Evolutionary conservation across 2,797 vertebrate species (phyloP), one percentile per base, ranked within the genome.

Genomic region (Serranus cabrilla): DNA sequence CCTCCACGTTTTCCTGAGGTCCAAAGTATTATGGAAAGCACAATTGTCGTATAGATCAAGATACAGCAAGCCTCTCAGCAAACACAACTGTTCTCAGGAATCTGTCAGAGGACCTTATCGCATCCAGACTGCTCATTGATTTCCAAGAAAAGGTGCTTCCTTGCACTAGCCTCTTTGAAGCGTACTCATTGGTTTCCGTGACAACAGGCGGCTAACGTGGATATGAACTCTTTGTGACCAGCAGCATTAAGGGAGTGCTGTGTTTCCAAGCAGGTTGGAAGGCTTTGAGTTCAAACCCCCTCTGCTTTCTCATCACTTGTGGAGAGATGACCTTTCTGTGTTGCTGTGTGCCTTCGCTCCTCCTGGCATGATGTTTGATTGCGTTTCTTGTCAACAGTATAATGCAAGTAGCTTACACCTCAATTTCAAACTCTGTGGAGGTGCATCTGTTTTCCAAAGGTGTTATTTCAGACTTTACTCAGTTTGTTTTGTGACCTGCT

Each of bases 131-230:
- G 13, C 40, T 65, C 43, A 71, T 50, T 80, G 81, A 79, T 83
- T 82, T 84, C 57, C 37, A 71, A 77, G 68, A 78, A 85, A 83
- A 77, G 16, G 52, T 31, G 57, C 50, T 61, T 82, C 46, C 18
- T 51, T 65, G 13, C 34, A 23, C 47, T 39, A 12, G 42, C 67
- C 49, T 61, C 51, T 57, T 65, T 20, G 71, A 74, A 70, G 71
- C 27, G 58, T 47, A 42, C 57, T 66, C 58, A 45, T 42, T 71
- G 68, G 87, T 92, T 86, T 85, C 77, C 55, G 25, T 90, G 86
- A 84, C 87, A 87, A 87, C 84, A 56, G 45, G 67, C 63, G 61
- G 23, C 62, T 78, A 74, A 84, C 78, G 81, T 89, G 76, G 56
- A 81, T 62, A 43, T 89, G 80, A 91, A 85, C 87, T 81, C 69